These are phyloP conservation scores for Antechinus flavipes DNA, from an alignment of 2,113 vertebrate species.

Conservation along the genomic window DNA sequence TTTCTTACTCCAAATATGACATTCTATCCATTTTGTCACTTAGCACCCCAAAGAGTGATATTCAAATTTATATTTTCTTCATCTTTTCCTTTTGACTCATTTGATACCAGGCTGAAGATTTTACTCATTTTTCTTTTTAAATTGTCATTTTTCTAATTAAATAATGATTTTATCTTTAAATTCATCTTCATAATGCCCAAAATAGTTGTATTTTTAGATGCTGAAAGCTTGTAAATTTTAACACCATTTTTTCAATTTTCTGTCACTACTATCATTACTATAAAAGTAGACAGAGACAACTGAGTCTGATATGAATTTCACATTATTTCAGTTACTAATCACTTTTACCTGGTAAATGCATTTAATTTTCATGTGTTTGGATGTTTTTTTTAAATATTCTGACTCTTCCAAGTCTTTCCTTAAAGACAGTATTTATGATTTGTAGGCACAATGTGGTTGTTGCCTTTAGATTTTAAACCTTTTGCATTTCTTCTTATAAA, in stretches of 20 bases:
- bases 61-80: too few relatives aligned
- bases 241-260: not conserved
- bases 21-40: too few relatives aligned
- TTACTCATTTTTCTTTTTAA: too few relatives aligned
- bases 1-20: too few relatives aligned
- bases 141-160: too few relatives aligned
- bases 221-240: not conserved
- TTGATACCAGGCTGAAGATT: too few relatives aligned
- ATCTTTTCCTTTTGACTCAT: too few relatives aligned
- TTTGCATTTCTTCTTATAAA: not conserved
- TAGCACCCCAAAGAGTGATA: too few relatives aligned
- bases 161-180: too few relatives aligned
- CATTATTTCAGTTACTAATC: not conserved
- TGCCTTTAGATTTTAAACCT: not conserved
- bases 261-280: not conserved
- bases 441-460: not conserved
- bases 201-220: too few relatives aligned
- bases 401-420: not conserved
- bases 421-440: not conserved
- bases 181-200: too few relatives aligned
- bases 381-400: not conserved
- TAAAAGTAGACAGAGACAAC: not conserved
- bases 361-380: not conserved
- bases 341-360: not conserved
- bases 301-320: not conserved